Evolutionary conservation across 2,888 invertebrate species (phyloP), one percentile per base, ranked within the genome.

Genomic region (Hanleya hanleyi): DNA sequence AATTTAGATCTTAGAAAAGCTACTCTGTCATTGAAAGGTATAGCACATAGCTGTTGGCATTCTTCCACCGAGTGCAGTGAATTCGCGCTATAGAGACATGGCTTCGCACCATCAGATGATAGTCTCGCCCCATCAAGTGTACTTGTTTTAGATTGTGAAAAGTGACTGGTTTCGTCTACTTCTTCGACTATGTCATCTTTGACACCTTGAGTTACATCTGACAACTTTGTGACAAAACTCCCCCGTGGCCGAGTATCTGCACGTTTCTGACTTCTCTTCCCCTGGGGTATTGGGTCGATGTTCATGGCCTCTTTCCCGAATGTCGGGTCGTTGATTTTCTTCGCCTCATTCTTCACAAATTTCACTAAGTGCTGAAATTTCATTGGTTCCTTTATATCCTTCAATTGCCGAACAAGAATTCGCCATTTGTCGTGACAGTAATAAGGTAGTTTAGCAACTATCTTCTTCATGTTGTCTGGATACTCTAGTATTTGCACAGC

Each of bases 341-440:
- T 68, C 15, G 50, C 32, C 22, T 68, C 50, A 36, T 51, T 68
- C 37, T 51, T 68, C 9, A 68, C 68, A 51, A 68, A 68, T 41
- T 41, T 41, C 18, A 18, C 41, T 9, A 12, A 12, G 9, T 41
- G 41, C 18, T 9, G 41, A 12, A 18, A 41, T 47, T 32, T 68
- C 12, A 68, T 57, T 5, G 36, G 18, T 12, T 49, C 37, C 12
- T 32, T 29, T 18, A 15, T 50, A n/a, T 29, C 65, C 66, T 47
- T 64, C 1, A 32, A 15, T 18, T 35, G 29, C 9, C 36, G 32
- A 9, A 65, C 57, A 4, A 65, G n/a, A 29, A 35, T 51, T 67
- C 74, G 73, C 74, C 74, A 71, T 50, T 49, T 47, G n/a, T 73
- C 69, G n/a, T 73, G 73, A 32, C 50, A 36, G 36, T 70, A 41